Conservation (phyloP, 37 sponge, comb jelly and placozoan genomes). For the Chondrosia reniformis region DNA sequence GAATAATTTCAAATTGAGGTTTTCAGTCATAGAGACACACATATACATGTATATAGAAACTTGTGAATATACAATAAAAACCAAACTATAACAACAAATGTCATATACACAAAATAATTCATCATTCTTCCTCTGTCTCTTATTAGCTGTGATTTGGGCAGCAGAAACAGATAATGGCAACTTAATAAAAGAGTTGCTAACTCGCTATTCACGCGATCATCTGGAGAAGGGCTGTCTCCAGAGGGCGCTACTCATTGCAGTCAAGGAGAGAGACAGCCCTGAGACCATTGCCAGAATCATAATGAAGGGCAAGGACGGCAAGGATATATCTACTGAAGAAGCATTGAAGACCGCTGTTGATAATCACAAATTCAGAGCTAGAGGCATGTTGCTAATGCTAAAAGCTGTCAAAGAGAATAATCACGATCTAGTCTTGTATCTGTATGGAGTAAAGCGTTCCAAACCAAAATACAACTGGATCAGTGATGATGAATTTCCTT, state of each 20-base stretch:
- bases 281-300: conserved; percentile 44
- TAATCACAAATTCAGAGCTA: conserved; percentile 18
- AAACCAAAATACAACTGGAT: neutral
- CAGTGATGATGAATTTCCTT: conserved; percentile 15
- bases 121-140: neutral
- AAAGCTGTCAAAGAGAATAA: conserved; percentile 39
- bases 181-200: neutral
- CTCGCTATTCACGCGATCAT: neutral
- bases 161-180: neutral
- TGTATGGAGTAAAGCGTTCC: conserved; percentile 37
- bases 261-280: conserved; percentile 41
- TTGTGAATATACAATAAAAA: neutral
- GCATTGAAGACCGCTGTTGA: conserved; percentile 18
- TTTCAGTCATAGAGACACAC: neutral
- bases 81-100: neutral
- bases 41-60: neutral
- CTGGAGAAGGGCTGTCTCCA: conserved; percentile 44
- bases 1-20: too few relatives aligned
- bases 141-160: neutral
- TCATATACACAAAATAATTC: neutral
- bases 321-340: conserved; percentile 2
- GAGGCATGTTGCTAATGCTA: conserved; percentile 49
- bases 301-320: conserved; percentile 29
- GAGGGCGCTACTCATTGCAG: conserved; percentile 42
- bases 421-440: conserved; percentile 15